Percentiles rank a stretch among this genome's conserved stretches.
phyloP scores from a whole-genome alignment of 2,113 vertebrate genomes.

The Bufo bufo region DNA sequence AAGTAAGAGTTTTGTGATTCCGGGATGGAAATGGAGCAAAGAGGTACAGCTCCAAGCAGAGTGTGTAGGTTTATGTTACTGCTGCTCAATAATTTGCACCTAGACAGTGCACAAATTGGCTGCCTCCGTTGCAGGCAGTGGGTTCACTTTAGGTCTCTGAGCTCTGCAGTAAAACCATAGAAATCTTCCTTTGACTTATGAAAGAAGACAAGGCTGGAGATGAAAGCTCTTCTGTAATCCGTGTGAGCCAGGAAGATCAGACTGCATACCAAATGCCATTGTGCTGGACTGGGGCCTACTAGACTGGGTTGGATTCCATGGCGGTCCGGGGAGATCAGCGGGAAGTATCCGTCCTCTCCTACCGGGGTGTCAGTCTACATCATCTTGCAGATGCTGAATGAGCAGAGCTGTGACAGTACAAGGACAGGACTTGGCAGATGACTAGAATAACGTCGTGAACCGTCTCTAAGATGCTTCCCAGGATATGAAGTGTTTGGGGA shows the following conservation, averaged over 20 bases:
- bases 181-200: conserved; percentile 8
- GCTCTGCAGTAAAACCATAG: not conserved
- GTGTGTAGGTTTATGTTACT: too few relatives aligned
- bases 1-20: not conserved
- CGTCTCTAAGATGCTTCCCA: not conserved
- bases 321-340: not conserved
- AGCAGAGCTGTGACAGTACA: not conserved
- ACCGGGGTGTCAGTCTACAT: not conserved
- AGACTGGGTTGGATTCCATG: not conserved
- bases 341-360: not conserved
- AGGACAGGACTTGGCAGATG: not conserved
- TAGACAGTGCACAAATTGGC: not conserved
- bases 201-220: not conserved
- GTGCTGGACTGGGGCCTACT: not conserved
- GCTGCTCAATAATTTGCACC: not conserved
- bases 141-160: not conserved
- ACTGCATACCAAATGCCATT: conserved; percentile 41
- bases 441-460: not conserved
- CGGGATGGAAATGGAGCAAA: too few relatives aligned
- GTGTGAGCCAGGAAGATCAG: conserved; percentile 6
- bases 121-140: not conserved
- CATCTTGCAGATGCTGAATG: not conserved
- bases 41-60: too few relatives aligned
- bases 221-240: conserved; percentile 28
- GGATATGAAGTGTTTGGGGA: not conserved